Evolutionary conservation across 2,888 invertebrate species (phyloP).

Genomic region (Leucania comma): DNA sequence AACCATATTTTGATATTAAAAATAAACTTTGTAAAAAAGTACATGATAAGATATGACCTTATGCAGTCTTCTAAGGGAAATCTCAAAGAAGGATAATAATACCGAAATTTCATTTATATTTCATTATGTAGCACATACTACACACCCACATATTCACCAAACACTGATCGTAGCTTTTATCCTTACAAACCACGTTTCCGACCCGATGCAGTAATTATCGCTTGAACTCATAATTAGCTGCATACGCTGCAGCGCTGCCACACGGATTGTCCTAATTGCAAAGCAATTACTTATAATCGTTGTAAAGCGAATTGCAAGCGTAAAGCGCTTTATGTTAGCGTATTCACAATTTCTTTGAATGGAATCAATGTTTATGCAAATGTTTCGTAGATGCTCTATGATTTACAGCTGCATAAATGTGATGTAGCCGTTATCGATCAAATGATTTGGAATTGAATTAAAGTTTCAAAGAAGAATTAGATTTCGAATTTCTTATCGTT

Average conservation of each 20-base stretch:
- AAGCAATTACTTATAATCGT: conserved; percentile 82
- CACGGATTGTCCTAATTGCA: conserved; percentile 81
- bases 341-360: conserved; percentile 28
- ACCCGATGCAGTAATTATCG: conserved; percentile 81
- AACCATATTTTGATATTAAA: not conserved
- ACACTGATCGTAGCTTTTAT: conserved; percentile 44
- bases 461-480: not conserved
- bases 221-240: conserved; percentile 83
- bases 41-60: not conserved
- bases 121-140: not conserved
- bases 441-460: conserved; percentile 1
- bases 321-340: conserved; percentile 71
- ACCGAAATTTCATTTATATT: not conserved
- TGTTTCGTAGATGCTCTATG: conserved; percentile 18
- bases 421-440: not conserved
- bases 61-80: not conserved
- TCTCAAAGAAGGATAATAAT: not conserved
- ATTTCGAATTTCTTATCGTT: not conserved
- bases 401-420: conserved; percentile 20
- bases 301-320: conserved; percentile 68
- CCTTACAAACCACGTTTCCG: conserved; percentile 73
- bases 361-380: conserved; percentile 44
- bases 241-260: conserved; percentile 76
- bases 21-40: no score
- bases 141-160: conserved; percentile 16